Evolutionary conservation across 1,140 invertebrate species (phyloP), one percentile per base, ranked within the genome.

Genomic region (Bombus pyrosoma): DNA sequence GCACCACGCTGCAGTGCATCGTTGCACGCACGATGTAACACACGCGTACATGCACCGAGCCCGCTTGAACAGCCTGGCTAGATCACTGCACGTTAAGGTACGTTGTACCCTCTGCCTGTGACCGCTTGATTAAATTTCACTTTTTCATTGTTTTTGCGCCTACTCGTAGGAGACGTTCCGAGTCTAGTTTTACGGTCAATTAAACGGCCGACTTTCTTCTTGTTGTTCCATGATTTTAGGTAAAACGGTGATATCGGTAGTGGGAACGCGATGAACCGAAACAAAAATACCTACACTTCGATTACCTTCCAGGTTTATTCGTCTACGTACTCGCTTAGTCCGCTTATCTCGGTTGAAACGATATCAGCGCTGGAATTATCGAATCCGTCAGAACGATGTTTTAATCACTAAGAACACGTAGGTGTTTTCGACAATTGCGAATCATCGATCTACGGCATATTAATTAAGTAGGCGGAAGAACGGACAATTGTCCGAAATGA

Each of bases 1-100:
- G 88, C 88, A 80, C 85, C 81, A 72, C 84, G 87, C 85, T 78
- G 89, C 77, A 85, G 64, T 83, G 59, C 79, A 76, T 89, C 68
- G 78, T 80, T 84, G 77, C 77, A 84, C 83, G 83, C 76, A 84
- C 83, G 75, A 79, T 62, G 83, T 71, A 84, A 84, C 76, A 71
- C 88, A 89, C 86, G 80, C 68, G 74, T 78, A 73, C 73, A 75
- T 83, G 64, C 62, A 32, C 43, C 64, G 64, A 34, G 64, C 28
- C 9, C 34, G 69, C 53, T 74, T 59, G 69, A 69, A 83, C 80
- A 66, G 72, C 39, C 82, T 77, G 53, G n/a, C 82, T 59, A 78
- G 82, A 57, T 78, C 75, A 10, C n/a, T 84, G 53, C 57, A 6
- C 64, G 68, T 73, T 85, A 85, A 85, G 69, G 84, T 81, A 43